Evolutionary conservation across 2,113 vertebrate species (phyloP).

Genomic region (Nycticorax nycticorax): DNA sequence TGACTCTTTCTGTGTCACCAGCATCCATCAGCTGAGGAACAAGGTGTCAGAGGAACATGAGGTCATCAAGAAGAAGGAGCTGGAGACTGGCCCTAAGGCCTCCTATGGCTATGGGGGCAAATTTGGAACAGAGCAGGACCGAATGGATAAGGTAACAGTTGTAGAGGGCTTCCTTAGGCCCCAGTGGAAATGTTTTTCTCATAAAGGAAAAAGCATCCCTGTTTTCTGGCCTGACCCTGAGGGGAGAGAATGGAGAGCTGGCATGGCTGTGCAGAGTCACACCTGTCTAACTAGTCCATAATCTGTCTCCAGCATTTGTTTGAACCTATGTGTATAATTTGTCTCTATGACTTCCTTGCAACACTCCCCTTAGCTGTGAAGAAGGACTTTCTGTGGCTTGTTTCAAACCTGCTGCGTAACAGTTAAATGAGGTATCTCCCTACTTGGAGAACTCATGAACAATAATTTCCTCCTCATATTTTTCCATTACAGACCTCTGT

Average conservation of each 20-base stretch:
- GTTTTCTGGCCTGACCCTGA: not conserved
- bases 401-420: not conserved
- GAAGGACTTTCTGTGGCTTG: not conserved
- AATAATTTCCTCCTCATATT: not conserved
- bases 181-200: not conserved
- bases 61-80: conserved; percentile 86
- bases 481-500: not conserved
- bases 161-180: not conserved
- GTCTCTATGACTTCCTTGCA: not conserved
- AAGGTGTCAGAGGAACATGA: conserved; percentile 89
- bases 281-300: not conserved
- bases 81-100: conserved; percentile 84
- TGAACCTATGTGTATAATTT: not conserved
- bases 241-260: not conserved
- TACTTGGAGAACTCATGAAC: not conserved
- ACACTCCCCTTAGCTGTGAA: not conserved
- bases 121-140: conserved; percentile 91
- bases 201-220: not conserved
- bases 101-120: conserved; percentile 95
- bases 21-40: conserved; percentile 87
- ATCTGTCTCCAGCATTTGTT: not conserved
- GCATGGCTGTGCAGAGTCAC: not conserved
- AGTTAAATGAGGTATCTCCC: not conserved
- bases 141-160: conserved; percentile 90
- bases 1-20: conserved; percentile 41